These are phyloP conservation scores for Deroptyus accipitrinus DNA, from an alignment of 2,113 vertebrate species.

Conservation along the genomic window DNA sequence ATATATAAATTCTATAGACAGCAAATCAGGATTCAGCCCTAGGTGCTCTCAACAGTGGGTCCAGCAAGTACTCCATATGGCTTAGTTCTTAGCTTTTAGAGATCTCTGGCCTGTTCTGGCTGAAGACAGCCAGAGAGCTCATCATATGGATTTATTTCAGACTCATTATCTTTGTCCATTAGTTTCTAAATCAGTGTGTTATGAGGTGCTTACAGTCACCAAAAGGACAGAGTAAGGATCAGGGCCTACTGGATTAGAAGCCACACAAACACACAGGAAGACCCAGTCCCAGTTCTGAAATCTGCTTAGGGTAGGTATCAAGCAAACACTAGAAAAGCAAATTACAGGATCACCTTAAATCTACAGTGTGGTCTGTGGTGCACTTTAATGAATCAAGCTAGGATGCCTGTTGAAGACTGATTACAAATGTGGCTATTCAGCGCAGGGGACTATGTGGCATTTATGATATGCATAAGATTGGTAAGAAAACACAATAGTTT, in stretches of 20 bases:
- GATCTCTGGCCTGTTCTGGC: background rate
- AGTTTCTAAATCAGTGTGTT: background rate
- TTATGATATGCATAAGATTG: rapidly evolving
- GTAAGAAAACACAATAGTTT: background rate
- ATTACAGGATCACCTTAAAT: background rate
- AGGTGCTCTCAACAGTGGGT: background rate
- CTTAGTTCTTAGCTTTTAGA: background rate
- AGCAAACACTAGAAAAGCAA: background rate
- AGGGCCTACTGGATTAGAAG: background rate
- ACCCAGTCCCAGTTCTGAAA: background rate
- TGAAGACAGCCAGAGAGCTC: background rate
- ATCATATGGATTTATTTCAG: background rate
- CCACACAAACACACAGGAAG: background rate
- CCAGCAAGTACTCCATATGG: background rate
- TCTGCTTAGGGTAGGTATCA: background rate
- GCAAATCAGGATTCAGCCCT: background rate
- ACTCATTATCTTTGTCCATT: background rate
- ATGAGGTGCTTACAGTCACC: background rate
- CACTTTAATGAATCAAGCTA: background rate
- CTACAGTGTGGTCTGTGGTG: background rate
- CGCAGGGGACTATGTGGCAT: background rate
- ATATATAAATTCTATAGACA: background rate
- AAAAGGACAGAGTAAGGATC: background rate
- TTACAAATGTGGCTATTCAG: background rate
- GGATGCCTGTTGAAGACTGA: background rate